phyloP scores from a whole-genome alignment of 2,888 invertebrate genomes.

The Tetragonula carbonaria region DNA sequence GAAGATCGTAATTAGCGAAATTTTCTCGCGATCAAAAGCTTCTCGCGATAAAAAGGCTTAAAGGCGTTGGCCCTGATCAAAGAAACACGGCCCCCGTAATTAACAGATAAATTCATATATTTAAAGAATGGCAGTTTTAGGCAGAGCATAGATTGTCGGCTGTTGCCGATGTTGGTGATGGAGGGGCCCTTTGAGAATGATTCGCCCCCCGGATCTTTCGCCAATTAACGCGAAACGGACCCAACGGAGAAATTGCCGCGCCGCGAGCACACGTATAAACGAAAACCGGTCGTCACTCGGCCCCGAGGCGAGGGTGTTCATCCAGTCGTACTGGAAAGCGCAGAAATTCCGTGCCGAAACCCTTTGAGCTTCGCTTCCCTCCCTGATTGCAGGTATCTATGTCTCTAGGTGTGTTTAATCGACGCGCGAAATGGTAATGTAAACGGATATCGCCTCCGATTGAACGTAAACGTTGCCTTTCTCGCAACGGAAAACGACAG shows the following conservation, averaged over 20 bases:
- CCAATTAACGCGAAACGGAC: slow-evolving; percentile 60
- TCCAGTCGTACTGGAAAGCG: slow-evolving; percentile 52
- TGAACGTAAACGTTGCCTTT: background rate
- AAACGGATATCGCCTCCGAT: slow-evolving; percentile 8
- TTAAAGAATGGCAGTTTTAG: slow-evolving; percentile 48
- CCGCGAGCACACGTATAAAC: slow-evolving; percentile 55
- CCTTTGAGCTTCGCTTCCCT: slow-evolving; percentile 53
- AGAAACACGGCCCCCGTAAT: slow-evolving; percentile 48
- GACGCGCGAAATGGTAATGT: slow-evolving; percentile 28
- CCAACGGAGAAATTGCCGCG: slow-evolving; percentile 51
- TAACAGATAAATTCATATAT: slow-evolving; percentile 46
- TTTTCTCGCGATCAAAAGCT: slow-evolving; percentile 34
- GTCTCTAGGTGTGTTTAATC: slow-evolving; percentile 54
- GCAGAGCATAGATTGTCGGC: slow-evolving; percentile 33
- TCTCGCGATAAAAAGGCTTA: background rate
- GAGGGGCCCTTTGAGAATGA: slow-evolving; percentile 48
- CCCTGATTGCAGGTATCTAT: slow-evolving; percentile 61
- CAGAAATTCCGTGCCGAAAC: slow-evolving; percentile 50
- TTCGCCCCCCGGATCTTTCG: slow-evolving; percentile 56
- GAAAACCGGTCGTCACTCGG: slow-evolving; percentile 39
- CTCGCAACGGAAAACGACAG: background rate
- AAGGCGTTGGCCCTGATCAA: slow-evolving; percentile 48
- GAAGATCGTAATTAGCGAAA: slow-evolving; percentile 55
- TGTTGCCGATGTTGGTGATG: slow-evolving; percentile 14
- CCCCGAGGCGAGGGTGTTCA: slow-evolving; percentile 53